Percentiles rank a stretch among this genome's conserved stretches.
Conservation (phyloP, 2,888 invertebrate genomes). For the Melanchra persicariae region DNA sequence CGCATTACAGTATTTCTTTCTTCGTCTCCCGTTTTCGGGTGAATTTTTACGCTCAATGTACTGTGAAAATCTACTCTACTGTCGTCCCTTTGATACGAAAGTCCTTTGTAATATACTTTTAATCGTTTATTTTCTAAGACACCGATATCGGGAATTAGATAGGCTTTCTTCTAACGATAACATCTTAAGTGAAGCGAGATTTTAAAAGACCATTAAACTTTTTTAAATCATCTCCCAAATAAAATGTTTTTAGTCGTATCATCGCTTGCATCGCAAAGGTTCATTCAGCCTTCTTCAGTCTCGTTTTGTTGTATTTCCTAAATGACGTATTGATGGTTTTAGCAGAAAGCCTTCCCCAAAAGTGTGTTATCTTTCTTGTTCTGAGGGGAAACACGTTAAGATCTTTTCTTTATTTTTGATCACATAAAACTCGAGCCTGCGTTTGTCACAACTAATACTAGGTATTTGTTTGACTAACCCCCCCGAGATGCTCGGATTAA, state of each 20-base stretch:
- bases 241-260: constrained; percentile 13
- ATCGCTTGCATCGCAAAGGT: background rate
- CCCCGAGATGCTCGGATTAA: constrained; percentile 82
- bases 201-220: constrained; percentile 33
- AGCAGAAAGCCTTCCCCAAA: constrained; percentile 13
- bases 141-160: constrained; percentile 55
- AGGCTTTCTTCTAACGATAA: constrained; percentile 34
- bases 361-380: constrained; percentile 35
- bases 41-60: constrained; percentile 78
- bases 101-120: constrained; percentile 67
- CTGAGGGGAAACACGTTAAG: constrained; percentile 31
- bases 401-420: constrained; percentile 55
- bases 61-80: constrained; percentile 75
- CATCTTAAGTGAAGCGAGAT: constrained; percentile 30
- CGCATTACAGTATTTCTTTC: constrained; percentile 75
- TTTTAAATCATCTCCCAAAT: constrained; percentile 15
- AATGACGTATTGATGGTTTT: constrained; percentile 21
- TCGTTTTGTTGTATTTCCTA: constrained; percentile 6
- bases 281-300: too few relatives aligned
- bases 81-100: constrained; percentile 64
- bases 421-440: constrained; percentile 64
- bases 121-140: constrained; percentile 67
- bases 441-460: constrained; percentile 83
- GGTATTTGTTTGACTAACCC: constrained; percentile 84
- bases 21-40: constrained; percentile 67